Base-by-base conservation (phyloP, 2,888 invertebrate genomes). In the Eulithis testata region DNA sequence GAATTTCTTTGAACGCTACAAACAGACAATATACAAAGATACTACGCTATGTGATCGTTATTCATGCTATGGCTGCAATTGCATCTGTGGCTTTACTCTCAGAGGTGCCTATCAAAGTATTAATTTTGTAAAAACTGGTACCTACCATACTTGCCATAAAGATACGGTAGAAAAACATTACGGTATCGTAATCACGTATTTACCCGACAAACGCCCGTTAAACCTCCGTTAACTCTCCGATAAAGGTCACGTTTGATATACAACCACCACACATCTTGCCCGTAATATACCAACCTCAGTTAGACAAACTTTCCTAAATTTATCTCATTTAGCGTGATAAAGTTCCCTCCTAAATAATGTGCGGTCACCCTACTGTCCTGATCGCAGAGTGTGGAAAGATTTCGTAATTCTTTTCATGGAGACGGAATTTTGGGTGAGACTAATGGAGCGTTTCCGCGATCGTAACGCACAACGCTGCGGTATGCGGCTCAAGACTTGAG, bases 241-340 rank as follows among this genome's bases (percentile, higher is more conserved):
- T 66, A 54, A 50, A 49, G 11, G 62, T 47, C 63, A 59, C 55
- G 14, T 27, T 65, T 66, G 66, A 66, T 62, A 6, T 45, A 66
- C 40, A 58, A 21, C 59, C 49, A 6, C 40, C 14, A 53, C 52
- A 40, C 61, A 61, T 65, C 47, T 63, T 40, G 47, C 40, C 12
- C 49, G 54, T 63, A 63, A 60, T 63, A 62, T 36, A 62, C 50
- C 49, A 61, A 59, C 63, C 66, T 60, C 59, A 54, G 62, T 59
- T 8, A 52, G 60, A 66, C 66, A 63, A 63, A 66, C 47, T 66
- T 63, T 43, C 44, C 21, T 52, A 43, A 56, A 66, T 66, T 60
- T 66, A 66, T 66, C 66, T 66, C 63, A 66, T 66, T 66, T 66
- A 66, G 52, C 47, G 63, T 60, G 66, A 66, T 66, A 66, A 66